A percentile compares a stretch with the other conserved stretches of the same genome.
Conservation (phyloP, 1,140 invertebrate genomes). For the Lepeophtheirus salmonis region DNA sequence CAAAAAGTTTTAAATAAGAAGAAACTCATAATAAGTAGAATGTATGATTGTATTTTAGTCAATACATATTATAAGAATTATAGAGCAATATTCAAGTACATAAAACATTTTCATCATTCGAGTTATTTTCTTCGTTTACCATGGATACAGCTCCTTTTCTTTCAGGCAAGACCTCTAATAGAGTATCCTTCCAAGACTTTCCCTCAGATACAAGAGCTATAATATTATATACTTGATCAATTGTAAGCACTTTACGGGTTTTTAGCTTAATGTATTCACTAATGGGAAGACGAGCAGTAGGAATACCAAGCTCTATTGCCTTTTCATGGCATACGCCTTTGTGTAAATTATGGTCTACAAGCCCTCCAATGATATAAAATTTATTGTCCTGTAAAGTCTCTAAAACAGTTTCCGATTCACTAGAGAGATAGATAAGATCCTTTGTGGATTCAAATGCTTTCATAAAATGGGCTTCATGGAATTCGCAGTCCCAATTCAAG, state of each 20-base stretch:
- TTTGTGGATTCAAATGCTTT: slow-evolving; percentile 41
- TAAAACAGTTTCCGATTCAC: slow-evolving; percentile 74
- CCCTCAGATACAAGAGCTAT: slow-evolving; percentile 49
- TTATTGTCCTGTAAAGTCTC: slow-evolving; percentile 46
- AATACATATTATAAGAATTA: too few relatives aligned
- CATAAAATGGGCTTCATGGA: slow-evolving; percentile 42
- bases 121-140: slow-evolving; percentile 16
- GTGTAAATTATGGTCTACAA: slow-evolving; percentile 89
- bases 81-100: too few relatives aligned
- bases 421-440: slow-evolving; percentile 71
- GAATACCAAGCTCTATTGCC: slow-evolving; percentile 52
- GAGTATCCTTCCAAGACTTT: slow-evolving; percentile 60
- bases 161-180: slow-evolving; percentile 54
- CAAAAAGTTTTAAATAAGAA: too few relatives aligned
- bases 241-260: slow-evolving; percentile 76
- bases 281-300: slow-evolving; percentile 71
- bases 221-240: slow-evolving; percentile 94
- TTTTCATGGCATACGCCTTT: slow-evolving; percentile 72
- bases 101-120: too few relatives aligned
- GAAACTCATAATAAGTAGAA: too few relatives aligned
- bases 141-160: slow-evolving; percentile 45
- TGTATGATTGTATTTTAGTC: too few relatives aligned
- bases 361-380: slow-evolving; percentile 82
- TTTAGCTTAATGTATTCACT: slow-evolving; percentile 78
- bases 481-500: slow-evolving; percentile 77